These are phyloP conservation scores for Eulemur rufifrons DNA, from an alignment of 2,113 vertebrate species.

Conservation along the genomic window DNA sequence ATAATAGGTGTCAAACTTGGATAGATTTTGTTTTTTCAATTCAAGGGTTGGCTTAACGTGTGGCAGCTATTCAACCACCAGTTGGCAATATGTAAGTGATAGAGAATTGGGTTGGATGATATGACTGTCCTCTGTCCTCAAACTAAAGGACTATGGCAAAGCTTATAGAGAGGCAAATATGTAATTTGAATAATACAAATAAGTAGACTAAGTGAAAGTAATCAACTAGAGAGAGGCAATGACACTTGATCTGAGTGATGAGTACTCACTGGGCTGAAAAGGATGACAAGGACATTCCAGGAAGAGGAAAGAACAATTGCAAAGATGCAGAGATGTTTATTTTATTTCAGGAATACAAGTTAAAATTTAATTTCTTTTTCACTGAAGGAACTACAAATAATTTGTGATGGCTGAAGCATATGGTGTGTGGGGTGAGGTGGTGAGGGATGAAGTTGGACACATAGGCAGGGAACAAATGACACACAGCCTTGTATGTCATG, in stretches of 20 bases:
- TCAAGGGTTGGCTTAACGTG: not conserved
- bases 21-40: not conserved
- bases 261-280: not conserved
- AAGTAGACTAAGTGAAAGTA: not conserved
- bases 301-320: not conserved
- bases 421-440: slow-evolving; percentile 44
- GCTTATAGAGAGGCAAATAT: not conserved
- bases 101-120: not conserved
- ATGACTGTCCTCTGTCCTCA: not conserved
- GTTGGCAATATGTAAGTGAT: not conserved
- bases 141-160: not conserved
- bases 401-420: slow-evolving; percentile 45
- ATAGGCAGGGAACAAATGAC: slow-evolving; percentile 10
- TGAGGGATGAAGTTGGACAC: not conserved
- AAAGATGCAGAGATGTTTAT: not conserved
- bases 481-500: not conserved
- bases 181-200: not conserved
- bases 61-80: not conserved
- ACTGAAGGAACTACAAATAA: slow-evolving; percentile 33
- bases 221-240: not conserved
- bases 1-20: not conserved
- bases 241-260: not conserved
- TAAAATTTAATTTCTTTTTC: slow-evolving; percentile 40
- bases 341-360: slow-evolving; percentile 32
- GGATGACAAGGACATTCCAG: not conserved